Evolutionary conservation across 2,888 invertebrate genomes (phyloP), one percentile per base, ranked within the genome.

Genomic region (Ethmia dodecea): DNA sequence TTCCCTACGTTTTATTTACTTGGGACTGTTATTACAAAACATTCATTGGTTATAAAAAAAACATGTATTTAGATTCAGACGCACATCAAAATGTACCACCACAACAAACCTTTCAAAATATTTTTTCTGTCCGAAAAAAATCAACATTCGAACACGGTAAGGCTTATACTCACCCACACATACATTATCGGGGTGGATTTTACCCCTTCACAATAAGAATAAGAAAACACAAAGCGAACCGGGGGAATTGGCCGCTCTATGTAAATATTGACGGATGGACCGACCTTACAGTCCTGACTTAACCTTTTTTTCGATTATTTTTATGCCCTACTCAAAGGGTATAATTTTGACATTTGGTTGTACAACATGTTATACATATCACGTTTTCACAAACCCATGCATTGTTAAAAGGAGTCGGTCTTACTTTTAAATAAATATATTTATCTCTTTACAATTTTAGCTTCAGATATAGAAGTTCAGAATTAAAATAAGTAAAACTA

Each of bases 191-290:
- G n/a, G n/a, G 5, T 9, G n/a, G n/a, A 22, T 22, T 22, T n/a
- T 5, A 3, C 14, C 25, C 3, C 31, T 31, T 22, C n/a, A 8
- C 31, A 24, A n/a, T 24, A 33, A 29, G 34, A 28, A 15, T 24
- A 24, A 30, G 38, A 36, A 42, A 39, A 42, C 32, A 39, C 36
- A 42, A 42, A 34, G 40, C 37, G 37, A 41, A 38, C 43, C 26
- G 27, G 3, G 28, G 37, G 40, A 42, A 44, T 36, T 39, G 35
- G 35, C 44, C 33, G 40, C 33, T 42, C 42, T 38, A 38, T 22
- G 44, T 35, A 42, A 47, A 47, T 47, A 47, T 47, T 47, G 47
- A 47, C 42, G 37, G 32, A 47, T 37, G 47, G 35, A 44, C 47
- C 35, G 12, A n/a, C 43, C 41, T 40, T 37, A 35, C 33, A 20